Evolutionary conservation across 1,140 invertebrate genomes (phyloP).

Genomic region (Drosophila sp.): DNA sequence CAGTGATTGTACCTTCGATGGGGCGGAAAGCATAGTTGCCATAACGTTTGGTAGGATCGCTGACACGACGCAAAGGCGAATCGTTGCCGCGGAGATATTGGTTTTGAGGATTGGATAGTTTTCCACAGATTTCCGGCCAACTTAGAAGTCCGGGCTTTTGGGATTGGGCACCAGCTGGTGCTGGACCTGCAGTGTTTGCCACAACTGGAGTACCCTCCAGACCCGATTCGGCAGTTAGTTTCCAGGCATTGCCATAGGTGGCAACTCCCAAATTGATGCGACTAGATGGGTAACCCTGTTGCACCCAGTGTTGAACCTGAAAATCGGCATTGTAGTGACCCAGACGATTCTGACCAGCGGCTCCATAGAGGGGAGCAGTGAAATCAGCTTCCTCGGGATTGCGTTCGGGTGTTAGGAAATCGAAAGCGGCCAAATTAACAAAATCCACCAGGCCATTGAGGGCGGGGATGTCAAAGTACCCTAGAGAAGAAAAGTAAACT

Average conservation of each 20-base stretch:
- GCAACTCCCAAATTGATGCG: conserved; percentile 94
- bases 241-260: conserved; percentile 93
- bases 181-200: conserved; percentile 86
- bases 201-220: conserved; percentile 90
- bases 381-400: conserved; percentile 90
- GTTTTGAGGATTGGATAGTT: conserved; percentile 86
- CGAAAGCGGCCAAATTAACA: conserved; percentile 91
- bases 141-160: conserved; percentile 89
- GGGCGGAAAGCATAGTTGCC: conserved; percentile 89
- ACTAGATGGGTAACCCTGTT: conserved; percentile 86
- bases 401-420: conserved; percentile 89
- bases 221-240: conserved; percentile 88
- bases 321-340: conserved; percentile 87
- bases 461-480: conserved; percentile 90
- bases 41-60: conserved; percentile 89
- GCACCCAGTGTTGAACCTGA: conserved; percentile 86
- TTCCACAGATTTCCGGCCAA: conserved; percentile 91
- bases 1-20: conserved; percentile 86
- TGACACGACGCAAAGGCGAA: conserved; percentile 87
- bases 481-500: conserved; percentile 78
- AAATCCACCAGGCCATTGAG: conserved; percentile 90
- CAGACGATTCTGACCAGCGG: conserved; percentile 85
- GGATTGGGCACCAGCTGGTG: conserved; percentile 87
- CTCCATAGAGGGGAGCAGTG: conserved; percentile 87
- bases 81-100: conserved; percentile 85